phyloP scores from a whole-genome alignment of 2,797 vertebrate genomes.

The Coracias cyanogaster region DNA sequence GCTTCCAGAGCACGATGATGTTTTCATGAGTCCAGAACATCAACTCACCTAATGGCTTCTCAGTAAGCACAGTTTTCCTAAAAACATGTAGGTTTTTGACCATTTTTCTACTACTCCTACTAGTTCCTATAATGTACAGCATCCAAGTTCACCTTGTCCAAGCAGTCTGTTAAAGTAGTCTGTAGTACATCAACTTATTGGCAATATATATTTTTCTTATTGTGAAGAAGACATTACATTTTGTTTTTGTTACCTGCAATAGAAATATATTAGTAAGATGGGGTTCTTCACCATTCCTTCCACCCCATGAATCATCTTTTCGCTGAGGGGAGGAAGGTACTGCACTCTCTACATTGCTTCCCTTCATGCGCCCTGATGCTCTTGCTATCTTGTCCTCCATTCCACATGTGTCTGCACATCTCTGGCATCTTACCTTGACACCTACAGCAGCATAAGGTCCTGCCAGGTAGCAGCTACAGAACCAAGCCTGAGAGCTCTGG shows the following conservation, averaged over 20 bases:
- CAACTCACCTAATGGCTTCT: not conserved
- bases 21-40: not conserved
- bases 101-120: not conserved
- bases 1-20: accelerated
- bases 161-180: not conserved
- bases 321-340: not conserved
- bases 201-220: not conserved
- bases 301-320: not conserved
- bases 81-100: not conserved
- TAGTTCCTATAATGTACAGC: not conserved
- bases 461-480: not conserved
- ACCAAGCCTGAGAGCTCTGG: not conserved
- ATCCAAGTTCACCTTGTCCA: not conserved
- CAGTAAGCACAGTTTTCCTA: not conserved
- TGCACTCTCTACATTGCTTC: not conserved
- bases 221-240: not conserved
- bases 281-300: not conserved
- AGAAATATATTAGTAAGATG: not conserved
- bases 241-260: constrained; percentile 55
- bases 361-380: accelerated
- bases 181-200: accelerated
- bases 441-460: not conserved
- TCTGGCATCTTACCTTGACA: not conserved
- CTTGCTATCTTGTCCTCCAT: not conserved
- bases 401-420: too few relatives aligned